Evolutionary conservation across 2,797 vertebrate species (phyloP), one percentile per base, ranked within the genome.

Genomic region (Myripristis jacobus): DNA sequence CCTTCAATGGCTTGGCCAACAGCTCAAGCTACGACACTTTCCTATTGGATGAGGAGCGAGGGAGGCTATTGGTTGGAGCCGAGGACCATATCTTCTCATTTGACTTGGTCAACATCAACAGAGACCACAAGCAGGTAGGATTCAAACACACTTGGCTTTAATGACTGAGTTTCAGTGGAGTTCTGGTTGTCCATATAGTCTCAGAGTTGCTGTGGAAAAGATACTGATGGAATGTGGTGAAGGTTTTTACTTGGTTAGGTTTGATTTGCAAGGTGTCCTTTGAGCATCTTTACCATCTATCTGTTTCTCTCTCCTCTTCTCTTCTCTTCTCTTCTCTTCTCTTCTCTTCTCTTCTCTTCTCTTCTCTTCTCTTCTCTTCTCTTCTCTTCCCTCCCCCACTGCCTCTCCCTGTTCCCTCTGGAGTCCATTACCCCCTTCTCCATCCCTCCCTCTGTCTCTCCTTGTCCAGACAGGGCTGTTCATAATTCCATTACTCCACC

Each of bases 41-140:
- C 88, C 94, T 97, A 77, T 87, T 99, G 95, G 98, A 99, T 4
- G 98, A 99, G 90, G 98, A 99, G 88, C 94, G 96, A 2, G 92
- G 98, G 83, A 94, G 96, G 34, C 94, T 99, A 44, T 94, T 97
- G 22, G 96, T 99, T 55, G 98, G 98, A 80, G 96, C 97, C 11
- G 97, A 98, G 86, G 98, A 99, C 91, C 95, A 98, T 84, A 91
- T 99, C 92, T 97, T 99, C 94, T 98, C 98, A 63, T 98, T 99
- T 86, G 98, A 96, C 92, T 93, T 99, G 70, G 96, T 97, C 88
- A 96, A 98, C 89, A 97, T 99, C 80, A 95, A 94, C 94, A 96
- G 96, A 92, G 97, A 98, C 75, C 92, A 94, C 89, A 95, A 95
- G 92, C 96, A 96, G 97, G 97, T 99, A 93, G 55, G 57, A 57